Evolutionary conservation across 2,797 vertebrate species (phyloP).

Genomic region (Microcaecilia unicolor): DNA sequence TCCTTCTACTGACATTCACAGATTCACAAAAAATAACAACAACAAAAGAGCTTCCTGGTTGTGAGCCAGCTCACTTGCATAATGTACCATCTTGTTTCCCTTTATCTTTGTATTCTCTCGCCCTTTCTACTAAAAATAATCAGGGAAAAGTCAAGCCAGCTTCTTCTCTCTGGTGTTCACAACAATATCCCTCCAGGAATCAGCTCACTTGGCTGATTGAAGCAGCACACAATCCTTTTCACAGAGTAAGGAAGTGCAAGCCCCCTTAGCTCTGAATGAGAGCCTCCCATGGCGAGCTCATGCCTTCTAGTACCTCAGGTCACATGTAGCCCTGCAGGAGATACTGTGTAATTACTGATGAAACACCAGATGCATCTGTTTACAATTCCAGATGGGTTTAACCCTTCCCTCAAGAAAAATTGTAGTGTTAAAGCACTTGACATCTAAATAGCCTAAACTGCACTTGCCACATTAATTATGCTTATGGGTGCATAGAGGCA

Average conservation of each 20-base stretch:
- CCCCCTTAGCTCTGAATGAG: background rate
- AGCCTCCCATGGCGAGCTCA: constrained; percentile 12
- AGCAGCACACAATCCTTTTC: constrained; percentile 10
- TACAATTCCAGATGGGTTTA: constrained; percentile 10
- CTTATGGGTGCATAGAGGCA: too few species aligned
- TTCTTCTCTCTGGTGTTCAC: background rate
- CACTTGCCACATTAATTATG: too few species aligned
- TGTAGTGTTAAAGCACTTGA: background rate
- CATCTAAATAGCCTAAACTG: too few species aligned
- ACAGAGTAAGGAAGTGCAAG: constrained; percentile 10
- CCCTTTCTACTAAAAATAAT: background rate
- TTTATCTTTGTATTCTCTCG: background rate
- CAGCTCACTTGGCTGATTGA: constrained; percentile 12
- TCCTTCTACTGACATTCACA: too few species aligned
- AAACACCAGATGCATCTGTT: constrained; percentile 5
- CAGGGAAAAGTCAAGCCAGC: too few species aligned
- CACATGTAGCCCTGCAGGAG: constrained; percentile 7
- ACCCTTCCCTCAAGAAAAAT: background rate
- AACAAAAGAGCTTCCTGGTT: background rate
- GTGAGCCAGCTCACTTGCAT: background rate
- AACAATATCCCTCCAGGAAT: background rate
- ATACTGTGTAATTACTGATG: constrained; percentile 13
- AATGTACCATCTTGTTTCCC: background rate
- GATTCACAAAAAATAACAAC: too few species aligned
- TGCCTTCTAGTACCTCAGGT: constrained; percentile 10